A percentile compares a stretch with the other conserved stretches of the same genome.
Evolutionary conservation across 2,113 vertebrate species (phyloP).

Genomic region (Silurus glanis): DNA sequence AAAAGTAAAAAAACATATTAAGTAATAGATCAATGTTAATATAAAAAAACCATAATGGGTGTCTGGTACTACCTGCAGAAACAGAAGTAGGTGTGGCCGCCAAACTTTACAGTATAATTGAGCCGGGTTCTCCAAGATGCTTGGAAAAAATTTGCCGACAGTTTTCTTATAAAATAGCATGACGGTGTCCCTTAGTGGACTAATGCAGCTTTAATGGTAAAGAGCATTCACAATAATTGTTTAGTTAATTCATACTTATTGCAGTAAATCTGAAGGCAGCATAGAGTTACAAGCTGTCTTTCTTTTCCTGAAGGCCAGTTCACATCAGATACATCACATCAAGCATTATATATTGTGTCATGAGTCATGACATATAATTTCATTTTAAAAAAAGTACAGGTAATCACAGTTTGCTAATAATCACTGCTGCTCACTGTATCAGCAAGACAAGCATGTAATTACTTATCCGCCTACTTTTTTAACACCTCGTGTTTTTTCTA

Average conservation of each 20-base stretch:
- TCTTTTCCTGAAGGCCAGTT: not conserved
- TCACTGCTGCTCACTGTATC: not conserved
- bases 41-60: not conserved
- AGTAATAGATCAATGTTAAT: not conserved
- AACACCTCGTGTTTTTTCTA: not conserved
- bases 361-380: not conserved
- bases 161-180: not conserved
- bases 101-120: not conserved
- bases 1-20: not conserved
- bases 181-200: not conserved
- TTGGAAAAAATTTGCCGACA: not conserved
- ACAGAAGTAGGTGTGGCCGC: not conserved
- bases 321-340: not conserved
- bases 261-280: not conserved
- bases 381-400: not conserved
- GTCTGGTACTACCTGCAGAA: not conserved
- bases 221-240: not conserved
- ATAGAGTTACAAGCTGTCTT: not conserved
- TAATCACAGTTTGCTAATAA: not conserved
- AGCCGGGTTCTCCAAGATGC: not conserved
- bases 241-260: not conserved
- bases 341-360: not conserved
- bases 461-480: not conserved
- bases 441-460: not conserved
- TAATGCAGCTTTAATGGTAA: not conserved